Conservation (phyloP, 2,113 vertebrate genomes). For the Vulpes lagopus region DNA sequence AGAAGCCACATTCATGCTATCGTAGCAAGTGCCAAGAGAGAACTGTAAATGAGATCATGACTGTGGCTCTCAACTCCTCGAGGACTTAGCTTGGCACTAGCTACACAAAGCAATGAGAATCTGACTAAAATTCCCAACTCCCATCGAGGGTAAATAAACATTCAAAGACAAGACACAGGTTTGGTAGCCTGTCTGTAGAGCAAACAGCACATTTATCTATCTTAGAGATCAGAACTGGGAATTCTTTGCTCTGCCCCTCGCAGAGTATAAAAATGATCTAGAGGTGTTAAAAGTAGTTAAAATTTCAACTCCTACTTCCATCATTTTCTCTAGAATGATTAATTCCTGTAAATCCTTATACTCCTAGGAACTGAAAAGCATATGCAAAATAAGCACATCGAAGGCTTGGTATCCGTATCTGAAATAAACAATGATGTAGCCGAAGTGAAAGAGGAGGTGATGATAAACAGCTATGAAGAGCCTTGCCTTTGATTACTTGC, state of each 20-base stretch:
- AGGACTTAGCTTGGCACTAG: background rate
- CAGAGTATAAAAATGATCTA: background rate
- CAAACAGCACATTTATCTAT: background rate
- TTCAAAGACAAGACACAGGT: background rate
- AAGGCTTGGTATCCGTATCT: background rate
- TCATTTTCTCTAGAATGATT: constrained; percentile 27
- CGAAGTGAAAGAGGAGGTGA: background rate
- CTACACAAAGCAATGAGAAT: background rate
- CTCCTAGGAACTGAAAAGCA: background rate
- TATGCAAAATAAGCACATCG: background rate
- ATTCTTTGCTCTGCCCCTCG: background rate
- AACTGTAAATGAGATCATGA: background rate
- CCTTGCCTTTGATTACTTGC: background rate
- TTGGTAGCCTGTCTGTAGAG: background rate
- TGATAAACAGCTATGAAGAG: background rate
- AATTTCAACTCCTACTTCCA: constrained; percentile 44
- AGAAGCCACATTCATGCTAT: background rate
- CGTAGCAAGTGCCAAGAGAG: background rate
- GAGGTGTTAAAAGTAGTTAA: constrained; percentile 48
- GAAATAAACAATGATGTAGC: constrained; percentile 5
- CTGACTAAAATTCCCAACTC: background rate
- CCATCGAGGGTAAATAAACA: background rate
- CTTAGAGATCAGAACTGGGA: background rate
- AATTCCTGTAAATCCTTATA: constrained; percentile 20
- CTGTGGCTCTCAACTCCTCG: background rate